A percentile compares a stretch with the other conserved stretches of the same genome.
phyloP scores from a whole-genome alignment of 2,797 vertebrate genomes.

The Crenuchus spilurus region DNA sequence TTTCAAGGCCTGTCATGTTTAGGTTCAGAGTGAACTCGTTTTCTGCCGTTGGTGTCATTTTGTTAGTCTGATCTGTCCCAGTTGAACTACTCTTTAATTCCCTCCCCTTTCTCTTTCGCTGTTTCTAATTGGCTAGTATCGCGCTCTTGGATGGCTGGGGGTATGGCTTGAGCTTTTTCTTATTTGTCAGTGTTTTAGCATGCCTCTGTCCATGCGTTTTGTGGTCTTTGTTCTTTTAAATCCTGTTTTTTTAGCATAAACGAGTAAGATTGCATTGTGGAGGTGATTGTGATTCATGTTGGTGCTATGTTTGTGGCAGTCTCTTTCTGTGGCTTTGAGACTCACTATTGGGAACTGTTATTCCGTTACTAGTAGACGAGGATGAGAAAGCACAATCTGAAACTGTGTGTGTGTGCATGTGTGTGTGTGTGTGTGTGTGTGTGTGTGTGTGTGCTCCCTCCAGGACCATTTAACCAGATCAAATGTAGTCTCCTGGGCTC shows the following conservation, averaged over 20 bases:
- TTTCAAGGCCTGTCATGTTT: background rate
- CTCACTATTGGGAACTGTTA: background rate
- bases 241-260: background rate
- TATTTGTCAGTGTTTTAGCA: conserved; percentile 57
- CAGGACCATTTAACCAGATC: conserved; percentile 97
- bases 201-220: conserved; percentile 35
- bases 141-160: conserved; percentile 85
- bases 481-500: conserved; percentile 96
- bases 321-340: no score
- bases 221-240: conserved; percentile 11
- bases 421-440: conserved; percentile 26
- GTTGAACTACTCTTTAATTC: conserved; percentile 49
- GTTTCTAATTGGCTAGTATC: conserved; percentile 76
- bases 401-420: conserved; percentile 7
- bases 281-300: conserved; percentile 35
- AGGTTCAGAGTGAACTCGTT: background rate
- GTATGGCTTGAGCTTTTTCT: conserved; percentile 92
- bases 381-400: background rate
- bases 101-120: conserved; percentile 55
- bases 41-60: background rate
- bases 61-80: conserved; percentile 49
- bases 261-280: conserved; percentile 25
- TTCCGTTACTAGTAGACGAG: background rate
- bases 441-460: conserved; percentile 25
- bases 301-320: conserved; percentile 29